Conservation (phyloP, 2,888 invertebrate species). For the Pimpla rufipes region DNA sequence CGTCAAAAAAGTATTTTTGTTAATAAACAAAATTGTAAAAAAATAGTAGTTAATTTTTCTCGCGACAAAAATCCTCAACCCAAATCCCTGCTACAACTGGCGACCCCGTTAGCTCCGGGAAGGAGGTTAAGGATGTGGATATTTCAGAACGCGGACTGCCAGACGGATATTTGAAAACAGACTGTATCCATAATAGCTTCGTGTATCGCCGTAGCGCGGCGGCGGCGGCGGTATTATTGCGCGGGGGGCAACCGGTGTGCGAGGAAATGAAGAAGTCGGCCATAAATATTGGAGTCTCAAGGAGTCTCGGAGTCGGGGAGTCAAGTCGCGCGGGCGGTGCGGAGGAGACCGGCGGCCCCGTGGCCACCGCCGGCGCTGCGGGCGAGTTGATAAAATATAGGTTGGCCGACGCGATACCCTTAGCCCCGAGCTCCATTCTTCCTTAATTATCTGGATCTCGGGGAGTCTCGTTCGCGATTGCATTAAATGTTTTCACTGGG, state of each 20-base stretch:
- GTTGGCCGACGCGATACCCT: constrained; percentile 54
- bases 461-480: constrained; percentile 60
- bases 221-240: not conserved
- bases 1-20: no score
- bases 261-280: constrained; percentile 40
- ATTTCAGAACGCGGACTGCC: no score
- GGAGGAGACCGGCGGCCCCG: not conserved
- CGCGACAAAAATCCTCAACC: no score
- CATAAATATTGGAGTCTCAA: constrained; percentile 63
- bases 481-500: constrained; percentile 62
- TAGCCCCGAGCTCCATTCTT: constrained; percentile 55
- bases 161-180: not conserved
- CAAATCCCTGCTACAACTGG: no score
- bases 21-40: no score
- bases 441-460: constrained; percentile 68
- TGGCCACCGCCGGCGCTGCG: constrained; percentile 10
- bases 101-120: no score
- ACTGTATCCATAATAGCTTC: not conserved
- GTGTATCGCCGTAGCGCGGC: not conserved
- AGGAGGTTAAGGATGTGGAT: no score
- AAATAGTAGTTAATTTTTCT: no score
- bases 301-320: constrained; percentile 16
- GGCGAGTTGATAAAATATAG: constrained; percentile 62
- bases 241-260: not conserved
- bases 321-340: not conserved